A percentile compares a stretch with the other conserved stretches of the same genome.
Conservation (phyloP, 2,113 vertebrate species). For the Sitta europaea region DNA sequence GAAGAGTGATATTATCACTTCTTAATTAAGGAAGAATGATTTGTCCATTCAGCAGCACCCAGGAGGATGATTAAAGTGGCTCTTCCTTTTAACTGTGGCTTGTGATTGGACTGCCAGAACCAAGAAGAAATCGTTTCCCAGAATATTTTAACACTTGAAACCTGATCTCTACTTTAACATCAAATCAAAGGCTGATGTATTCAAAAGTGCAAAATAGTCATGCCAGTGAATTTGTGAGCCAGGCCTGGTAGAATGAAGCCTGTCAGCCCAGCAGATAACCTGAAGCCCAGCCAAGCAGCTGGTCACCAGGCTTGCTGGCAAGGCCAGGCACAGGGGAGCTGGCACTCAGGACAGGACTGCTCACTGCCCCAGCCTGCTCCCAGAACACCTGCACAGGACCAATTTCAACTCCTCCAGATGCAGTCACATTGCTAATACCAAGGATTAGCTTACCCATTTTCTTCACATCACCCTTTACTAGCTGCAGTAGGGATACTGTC, state of each 20-base stretch:
- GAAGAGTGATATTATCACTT: background rate
- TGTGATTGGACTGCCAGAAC: background rate
- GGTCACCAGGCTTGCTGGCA: fast-evolving
- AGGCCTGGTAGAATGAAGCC: background rate
- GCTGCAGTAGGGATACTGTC: background rate
- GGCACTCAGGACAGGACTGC: background rate
- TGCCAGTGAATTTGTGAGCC: background rate
- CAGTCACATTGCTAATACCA: background rate
- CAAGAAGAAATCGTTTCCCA: background rate
- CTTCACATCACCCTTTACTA: background rate
- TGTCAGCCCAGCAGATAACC: background rate
- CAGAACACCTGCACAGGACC: background rate
- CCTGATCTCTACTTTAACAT: background rate
- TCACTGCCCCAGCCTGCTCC: background rate
- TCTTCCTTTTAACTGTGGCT: background rate
- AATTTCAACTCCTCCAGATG: fast-evolving
- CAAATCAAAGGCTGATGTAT: background rate
- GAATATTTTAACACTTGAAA: background rate
- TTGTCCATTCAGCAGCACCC: background rate
- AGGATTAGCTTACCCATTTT: background rate
- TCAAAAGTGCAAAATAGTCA: background rate
- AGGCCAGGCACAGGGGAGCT: too few relatives aligned
- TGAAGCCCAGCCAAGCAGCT: background rate
- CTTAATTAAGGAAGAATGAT: background rate
- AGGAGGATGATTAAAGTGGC: background rate